Evolutionary conservation across 2,113 vertebrate species (phyloP), one percentile per base, ranked within the genome.

Genomic region (Paralichthys olivaceus): DNA sequence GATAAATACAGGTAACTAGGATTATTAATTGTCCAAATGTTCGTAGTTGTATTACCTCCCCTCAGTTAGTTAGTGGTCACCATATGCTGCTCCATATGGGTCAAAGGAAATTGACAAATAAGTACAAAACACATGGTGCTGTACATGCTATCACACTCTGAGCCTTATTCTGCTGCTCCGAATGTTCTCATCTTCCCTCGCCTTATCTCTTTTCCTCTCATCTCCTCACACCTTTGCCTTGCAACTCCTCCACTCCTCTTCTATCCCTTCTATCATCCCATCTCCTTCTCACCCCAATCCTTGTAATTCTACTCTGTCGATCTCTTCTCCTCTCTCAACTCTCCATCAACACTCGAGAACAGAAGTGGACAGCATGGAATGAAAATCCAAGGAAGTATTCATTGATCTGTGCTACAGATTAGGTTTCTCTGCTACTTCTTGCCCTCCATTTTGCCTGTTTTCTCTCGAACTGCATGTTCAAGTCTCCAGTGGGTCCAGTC

Each of bases 1-100:
- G 72, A 78, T 72, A 80, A 61, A 77, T 61, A 58, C 19, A 80
- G 75, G 64, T 66, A 63, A 66, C 37, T 54, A 17, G 26, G 7
- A 62, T 61, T 32, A 65, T 79, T 75, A 67, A 85, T 76, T 45
- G 29, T 29, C 45, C 57, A 56, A 77, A 77, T 67, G 55, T n/a
- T 70, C 28, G 54, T 59, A 68, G 83, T 60, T 72, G 28, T 65
- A 69, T 57, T 70, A 53, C 60, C 32, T 64, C 4, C 19, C 75
- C 71, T 57, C 59, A 65, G n/a, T 47, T 51, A 28, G 51, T 1
- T 51, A 28, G 51, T 1, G 3, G 20, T 58, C 22, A 66, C 70
- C 72, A 83, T 81, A 84, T 86, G 83, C 53, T 79, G 28, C 77
- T 68, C 7, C 72, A 73, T 65, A 77, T 70, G 70, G 65, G 55